Evolutionary conservation across 2,113 vertebrate genomes (phyloP).

Genomic region (Chiloscyllium plagiosum): DNA sequence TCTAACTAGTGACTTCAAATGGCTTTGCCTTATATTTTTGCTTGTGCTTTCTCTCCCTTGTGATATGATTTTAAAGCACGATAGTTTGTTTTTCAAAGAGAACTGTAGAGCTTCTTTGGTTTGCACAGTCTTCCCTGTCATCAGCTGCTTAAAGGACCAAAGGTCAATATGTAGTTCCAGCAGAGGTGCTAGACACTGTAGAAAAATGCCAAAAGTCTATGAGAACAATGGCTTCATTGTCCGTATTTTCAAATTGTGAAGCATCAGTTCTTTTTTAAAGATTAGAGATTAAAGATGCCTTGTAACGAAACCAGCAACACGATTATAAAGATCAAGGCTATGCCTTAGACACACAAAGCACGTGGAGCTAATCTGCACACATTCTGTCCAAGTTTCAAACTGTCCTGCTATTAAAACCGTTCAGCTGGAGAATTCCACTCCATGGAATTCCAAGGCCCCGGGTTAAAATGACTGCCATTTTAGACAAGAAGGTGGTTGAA

Average conservation of each 20-base stretch:
- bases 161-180: background rate
- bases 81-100: background rate
- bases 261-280: background rate
- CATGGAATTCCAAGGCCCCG: background rate
- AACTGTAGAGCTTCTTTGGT: background rate
- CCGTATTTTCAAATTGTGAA: background rate
- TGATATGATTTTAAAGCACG: background rate
- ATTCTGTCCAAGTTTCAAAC: background rate
- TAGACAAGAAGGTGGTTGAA: constrained; percentile 4
- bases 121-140: background rate
- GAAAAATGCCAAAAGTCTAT: background rate
- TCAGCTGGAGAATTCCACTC: background rate
- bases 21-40: background rate
- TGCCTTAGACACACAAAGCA: background rate
- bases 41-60: background rate
- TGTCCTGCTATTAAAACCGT: background rate
- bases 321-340: background rate
- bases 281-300: background rate
- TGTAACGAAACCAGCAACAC: background rate
- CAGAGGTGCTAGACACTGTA: background rate
- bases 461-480: constrained; percentile 11
- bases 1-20: background rate
- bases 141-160: background rate
- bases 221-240: background rate
- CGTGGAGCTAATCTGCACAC: background rate